Evolutionary conservation across 2,113 vertebrate species (phyloP).

Genomic region (Ameiurus melas): DNA sequence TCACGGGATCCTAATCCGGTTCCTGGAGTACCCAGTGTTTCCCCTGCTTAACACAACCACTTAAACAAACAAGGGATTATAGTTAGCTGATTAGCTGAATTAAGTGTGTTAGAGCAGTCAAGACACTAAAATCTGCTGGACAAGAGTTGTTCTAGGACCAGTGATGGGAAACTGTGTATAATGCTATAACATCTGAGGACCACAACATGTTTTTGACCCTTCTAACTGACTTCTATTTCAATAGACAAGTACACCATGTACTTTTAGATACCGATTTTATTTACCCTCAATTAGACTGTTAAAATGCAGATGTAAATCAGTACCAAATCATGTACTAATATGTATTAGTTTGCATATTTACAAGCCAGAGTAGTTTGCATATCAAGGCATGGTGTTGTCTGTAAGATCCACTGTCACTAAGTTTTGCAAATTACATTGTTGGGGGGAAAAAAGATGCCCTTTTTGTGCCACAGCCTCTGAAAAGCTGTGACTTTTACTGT

Average conservation of each 20-base stretch:
- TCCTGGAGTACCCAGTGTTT: background rate
- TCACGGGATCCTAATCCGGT: background rate
- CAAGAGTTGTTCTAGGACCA: background rate
- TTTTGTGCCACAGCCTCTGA: slow-evolving; percentile 8
- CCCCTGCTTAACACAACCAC: background rate
- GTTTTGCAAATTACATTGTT: slow-evolving; percentile 30
- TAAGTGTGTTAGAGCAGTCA: background rate
- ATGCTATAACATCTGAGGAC: no score
- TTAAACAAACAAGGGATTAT: background rate
- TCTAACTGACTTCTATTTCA: background rate
- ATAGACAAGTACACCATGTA: background rate
- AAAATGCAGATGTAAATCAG: slow-evolving; percentile 29
- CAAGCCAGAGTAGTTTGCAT: slow-evolving; percentile 25
- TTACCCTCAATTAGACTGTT: background rate
- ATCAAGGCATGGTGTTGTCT: slow-evolving; percentile 1
- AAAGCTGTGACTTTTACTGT: slow-evolving; percentile 9
- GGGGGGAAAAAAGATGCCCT: background rate
- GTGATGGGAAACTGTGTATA: background rate
- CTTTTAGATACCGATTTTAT: background rate
- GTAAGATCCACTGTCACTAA: slow-evolving; percentile 10
- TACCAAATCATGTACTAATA: slow-evolving; percentile 29
- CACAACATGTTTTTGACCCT: no score
- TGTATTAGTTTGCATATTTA: slow-evolving; percentile 34
- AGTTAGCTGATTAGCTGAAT: background rate
- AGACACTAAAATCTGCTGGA: background rate